Percentiles rank a stretch among this genome's conserved stretches.
These are phyloP conservation scores for Spisula subtruncata DNA, from an alignment of 2,888 invertebrate species.

Conservation along the genomic window DNA sequence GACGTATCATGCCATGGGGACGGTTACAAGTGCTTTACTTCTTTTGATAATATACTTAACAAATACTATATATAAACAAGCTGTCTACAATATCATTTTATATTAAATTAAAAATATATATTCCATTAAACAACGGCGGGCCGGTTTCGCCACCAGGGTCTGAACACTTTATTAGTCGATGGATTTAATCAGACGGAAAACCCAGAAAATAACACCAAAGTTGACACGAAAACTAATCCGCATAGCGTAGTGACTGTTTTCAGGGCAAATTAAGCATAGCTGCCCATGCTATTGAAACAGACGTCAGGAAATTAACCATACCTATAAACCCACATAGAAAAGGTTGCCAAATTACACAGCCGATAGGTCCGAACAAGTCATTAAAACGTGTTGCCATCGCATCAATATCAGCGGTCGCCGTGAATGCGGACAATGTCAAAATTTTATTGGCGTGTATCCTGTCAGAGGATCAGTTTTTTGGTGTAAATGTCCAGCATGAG, in stretches of 20 bases:
- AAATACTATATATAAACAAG: no score
- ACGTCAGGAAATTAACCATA: no score
- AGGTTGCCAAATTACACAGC: not conserved
- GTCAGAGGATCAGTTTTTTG: not conserved
- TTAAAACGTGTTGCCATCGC: constrained; percentile 1
- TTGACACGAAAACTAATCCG: not conserved
- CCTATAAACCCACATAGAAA: not conserved
- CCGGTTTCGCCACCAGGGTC: no score
- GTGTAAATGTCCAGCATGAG: constrained; percentile 6
- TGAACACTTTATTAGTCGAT: not conserved
- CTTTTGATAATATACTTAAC: no score
- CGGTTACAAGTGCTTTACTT: no score
- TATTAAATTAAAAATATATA: no score
- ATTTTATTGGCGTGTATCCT: constrained; percentile 5
- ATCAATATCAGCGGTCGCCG: not conserved
- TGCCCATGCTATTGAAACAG: not conserved
- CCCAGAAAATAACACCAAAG: not conserved
- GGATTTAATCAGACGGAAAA: not conserved
- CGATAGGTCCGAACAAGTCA: not conserved
- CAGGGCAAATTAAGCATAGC: not conserved
- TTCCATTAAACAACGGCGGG: no score
- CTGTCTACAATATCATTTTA: no score
- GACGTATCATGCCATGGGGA: no score
- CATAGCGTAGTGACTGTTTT: not conserved
- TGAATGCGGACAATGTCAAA: not conserved